Evolutionary conservation across 2,797 vertebrate genomes (phyloP), one percentile per base, ranked within the genome.

Genomic region (Gorsachius magnificus): DNA sequence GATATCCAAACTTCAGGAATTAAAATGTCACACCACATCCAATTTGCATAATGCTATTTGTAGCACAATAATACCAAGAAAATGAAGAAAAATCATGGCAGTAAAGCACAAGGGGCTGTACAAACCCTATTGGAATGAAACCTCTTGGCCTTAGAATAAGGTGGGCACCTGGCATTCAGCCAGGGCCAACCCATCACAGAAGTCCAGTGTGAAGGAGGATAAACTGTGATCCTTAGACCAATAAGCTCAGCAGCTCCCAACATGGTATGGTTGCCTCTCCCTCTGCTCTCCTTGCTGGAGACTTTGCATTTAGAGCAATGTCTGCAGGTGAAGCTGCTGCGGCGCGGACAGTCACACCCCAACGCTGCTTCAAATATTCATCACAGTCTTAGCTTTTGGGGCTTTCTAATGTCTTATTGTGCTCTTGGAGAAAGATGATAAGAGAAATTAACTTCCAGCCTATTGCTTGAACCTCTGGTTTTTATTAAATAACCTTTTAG

Each of bases 301-400:
- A 38, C 28, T 64, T 84, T 36, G 31, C 11, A 17, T 60, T 79
- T 76, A 70, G 35, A 90, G 53, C 21, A 77, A 24, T 1, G 1
- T 21, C 33, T 76, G 43, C 38, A 48, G 60, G 45, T 53, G 56
- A 80, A 84, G 35, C 20, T 69, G 31, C 46, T 60, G 63, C 1
- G 2, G 12, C 53, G 12, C 1, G 0, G 2, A 25, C 72, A 41
- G 25, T 56, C 41, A 48, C 36, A 29, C 4, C 24, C 38, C 48
- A 50, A 74, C 87, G 28, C 31, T 85, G 53, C 41, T 84, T 45
- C 13, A 75, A 61, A 43, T 54, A 51, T 21, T 75, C 63, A 81
- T 7, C 35, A 38, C 6, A 25, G 25, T 36, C 54, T 51, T 58
- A 74, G 41, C 33, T 75, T 84, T 89, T 36, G 24, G 58, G 20